Evolutionary conservation across 2,113 vertebrate species (phyloP).

Genomic region (Bos taurus): DNA sequence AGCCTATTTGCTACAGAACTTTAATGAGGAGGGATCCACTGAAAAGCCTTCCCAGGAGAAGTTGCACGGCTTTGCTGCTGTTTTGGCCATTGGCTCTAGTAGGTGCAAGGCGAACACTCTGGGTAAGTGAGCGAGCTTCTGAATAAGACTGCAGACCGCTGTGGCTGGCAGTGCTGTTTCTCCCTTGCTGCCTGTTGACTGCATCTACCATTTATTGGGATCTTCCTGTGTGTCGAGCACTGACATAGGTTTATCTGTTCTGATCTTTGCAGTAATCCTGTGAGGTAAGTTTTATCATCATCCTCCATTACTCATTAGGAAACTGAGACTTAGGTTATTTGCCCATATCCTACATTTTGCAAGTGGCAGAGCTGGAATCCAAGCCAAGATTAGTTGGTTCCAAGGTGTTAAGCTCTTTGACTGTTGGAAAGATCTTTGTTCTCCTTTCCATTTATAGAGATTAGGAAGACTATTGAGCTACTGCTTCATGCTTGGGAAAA

Average conservation of each 20-base stretch:
- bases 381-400: neutral
- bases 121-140: conserved; percentile 78
- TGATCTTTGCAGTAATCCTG: neutral
- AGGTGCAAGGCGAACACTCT: conserved; percentile 94
- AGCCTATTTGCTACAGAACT: conserved; percentile 93
- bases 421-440: neutral
- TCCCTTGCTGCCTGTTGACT: neutral
- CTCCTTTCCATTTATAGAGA: neutral
- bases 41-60: conserved; percentile 91
- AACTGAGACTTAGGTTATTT: neutral
- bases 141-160: fast-evolving
- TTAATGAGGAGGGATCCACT: conserved; percentile 87
- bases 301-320: neutral
- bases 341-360: neutral
- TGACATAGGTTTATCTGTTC: neutral
- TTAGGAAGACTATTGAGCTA: neutral
- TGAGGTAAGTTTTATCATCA: neutral
- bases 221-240: neutral
- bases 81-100: conserved; percentile 92
- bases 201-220: neutral
- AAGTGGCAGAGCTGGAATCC: neutral
- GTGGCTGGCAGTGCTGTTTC: fast-evolving
- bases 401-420: neutral
- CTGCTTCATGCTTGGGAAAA: neutral
- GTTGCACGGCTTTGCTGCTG: conserved; percentile 93